Evolutionary conservation across 2,113 vertebrate genomes (phyloP), one percentile per base, ranked within the genome.

Genomic region (Potamarius usumacintae): DNA sequence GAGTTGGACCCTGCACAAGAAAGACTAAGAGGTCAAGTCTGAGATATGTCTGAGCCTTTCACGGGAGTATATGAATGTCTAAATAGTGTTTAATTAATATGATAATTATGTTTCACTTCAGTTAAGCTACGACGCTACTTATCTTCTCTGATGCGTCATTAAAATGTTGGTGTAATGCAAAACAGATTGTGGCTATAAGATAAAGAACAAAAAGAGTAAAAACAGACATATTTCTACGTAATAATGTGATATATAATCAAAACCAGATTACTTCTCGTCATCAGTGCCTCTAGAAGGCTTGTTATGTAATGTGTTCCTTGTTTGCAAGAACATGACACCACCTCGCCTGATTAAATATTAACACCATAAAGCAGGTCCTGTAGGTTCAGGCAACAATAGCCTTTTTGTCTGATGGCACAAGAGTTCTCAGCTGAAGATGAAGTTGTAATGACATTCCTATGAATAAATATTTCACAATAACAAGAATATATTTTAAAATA

Each of bases 321-420:
- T 81, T 87, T 86, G 86, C 22, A 72, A 55, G 93, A 95, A 96
- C 93, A 92, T 89, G 94, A 95, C 88, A 95, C 95, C 90, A 34
- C 60, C 53, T 65, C 53, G 69, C 89, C 93, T 91, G 90, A 93
- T 96, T 92, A 96, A 96, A 95, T 95, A 96, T 96, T 96, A 95
- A 96, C 94, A 90, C 86, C 65, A 27, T 69, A 82, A 85, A 48
- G 67, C 84, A 88, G 77, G 57, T 85, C 69, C 58, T 76, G 87
- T 87, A 63, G 34, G 71, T 58, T 86, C 83, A 48, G 83, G 76
- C 15, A 18, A 84, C 86, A 87, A 42, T 83, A 55, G 57, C 7
- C 14, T 63, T 83, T 87, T 83, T 87, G 72, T 74, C 81, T 55
- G 71, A 25, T 60, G 12, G 27, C 30, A 83, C 12, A 65, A 65